phyloP scores from a whole-genome alignment of 2,113 vertebrate genomes.

The Chaetura pelagica region DNA sequence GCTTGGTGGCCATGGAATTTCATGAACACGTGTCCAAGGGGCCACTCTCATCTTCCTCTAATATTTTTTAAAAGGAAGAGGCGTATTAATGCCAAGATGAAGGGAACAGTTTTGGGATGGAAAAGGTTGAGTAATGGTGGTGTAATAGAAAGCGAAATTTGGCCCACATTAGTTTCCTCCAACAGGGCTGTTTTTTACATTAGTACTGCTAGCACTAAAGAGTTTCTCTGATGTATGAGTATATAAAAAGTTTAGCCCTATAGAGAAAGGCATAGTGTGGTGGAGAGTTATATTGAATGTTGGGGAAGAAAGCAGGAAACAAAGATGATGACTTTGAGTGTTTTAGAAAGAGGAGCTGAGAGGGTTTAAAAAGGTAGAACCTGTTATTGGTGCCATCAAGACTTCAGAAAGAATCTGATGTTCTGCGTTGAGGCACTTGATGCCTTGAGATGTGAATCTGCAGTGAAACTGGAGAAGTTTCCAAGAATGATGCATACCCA shows the following conservation, averaged over 20 bases:
- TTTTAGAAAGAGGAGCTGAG: not conserved
- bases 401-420: not conserved
- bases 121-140: conserved; percentile 26
- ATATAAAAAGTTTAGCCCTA: not conserved
- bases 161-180: not conserved
- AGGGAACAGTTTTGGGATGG: conserved; percentile 37
- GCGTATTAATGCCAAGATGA: not conserved
- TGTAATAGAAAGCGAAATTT: conserved; percentile 65
- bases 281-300: not conserved
- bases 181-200: not conserved
- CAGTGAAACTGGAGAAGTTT: not conserved
- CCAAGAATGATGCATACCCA: not conserved
- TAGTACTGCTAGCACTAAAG: not conserved
- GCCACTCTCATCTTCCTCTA: conserved; percentile 15
- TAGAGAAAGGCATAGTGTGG: not conserved
- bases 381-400: not conserved
- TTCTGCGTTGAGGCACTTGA: not conserved
- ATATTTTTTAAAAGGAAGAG: conserved; percentile 4
- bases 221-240: not conserved
- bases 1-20: not conserved
- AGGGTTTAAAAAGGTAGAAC: not conserved
- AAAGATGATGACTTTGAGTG: not conserved
- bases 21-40: not conserved
- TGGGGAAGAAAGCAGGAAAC: not conserved
- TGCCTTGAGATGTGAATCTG: not conserved